These are phyloP conservation scores for Habroteleia sp. DNA, from an alignment of 2,888 invertebrate genomes.

Conservation along the genomic window DNA sequence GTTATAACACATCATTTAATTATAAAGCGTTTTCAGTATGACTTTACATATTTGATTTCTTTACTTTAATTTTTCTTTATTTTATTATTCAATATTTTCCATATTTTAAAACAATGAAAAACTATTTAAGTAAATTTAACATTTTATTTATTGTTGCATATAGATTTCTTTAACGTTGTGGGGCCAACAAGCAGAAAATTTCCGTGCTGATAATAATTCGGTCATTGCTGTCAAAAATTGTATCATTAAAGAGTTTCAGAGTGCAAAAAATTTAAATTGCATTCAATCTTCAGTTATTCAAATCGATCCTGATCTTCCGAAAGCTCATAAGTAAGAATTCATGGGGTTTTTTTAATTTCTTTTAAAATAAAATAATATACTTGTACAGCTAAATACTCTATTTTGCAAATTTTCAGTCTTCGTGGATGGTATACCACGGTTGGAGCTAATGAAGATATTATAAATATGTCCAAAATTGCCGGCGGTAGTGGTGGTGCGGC, in stretches of 20 bases:
- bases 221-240: slow-evolving; percentile 93
- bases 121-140: no score
- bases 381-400: slow-evolving; percentile 1
- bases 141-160: no score
- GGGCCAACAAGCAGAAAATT: slow-evolving; percentile 93
- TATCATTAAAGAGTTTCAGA: slow-evolving; percentile 92
- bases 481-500: slow-evolving; percentile 81
- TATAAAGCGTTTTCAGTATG: no score
- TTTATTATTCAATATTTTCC: no score
- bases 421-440: slow-evolving; percentile 95
- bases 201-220: slow-evolving; percentile 89
- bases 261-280: slow-evolving; percentile 87
- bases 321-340: slow-evolving; percentile 85
- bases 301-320: slow-evolving; percentile 93
- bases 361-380: slow-evolving; percentile 2
- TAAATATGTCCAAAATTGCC: slow-evolving; percentile 82
- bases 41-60: no score
- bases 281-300: slow-evolving; percentile 85
- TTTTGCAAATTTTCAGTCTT: slow-evolving; percentile 79
- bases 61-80: no score
- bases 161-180: slow-evolving; percentile 92
- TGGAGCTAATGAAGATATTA: slow-evolving; percentile 85
- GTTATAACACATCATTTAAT: no score
- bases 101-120: no score
- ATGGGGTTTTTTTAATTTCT: slow-evolving; percentile 8